Evolutionary conservation across 92 coral and sea anemone species (phyloP).

Genomic region (Heteractis magnifica): DNA sequence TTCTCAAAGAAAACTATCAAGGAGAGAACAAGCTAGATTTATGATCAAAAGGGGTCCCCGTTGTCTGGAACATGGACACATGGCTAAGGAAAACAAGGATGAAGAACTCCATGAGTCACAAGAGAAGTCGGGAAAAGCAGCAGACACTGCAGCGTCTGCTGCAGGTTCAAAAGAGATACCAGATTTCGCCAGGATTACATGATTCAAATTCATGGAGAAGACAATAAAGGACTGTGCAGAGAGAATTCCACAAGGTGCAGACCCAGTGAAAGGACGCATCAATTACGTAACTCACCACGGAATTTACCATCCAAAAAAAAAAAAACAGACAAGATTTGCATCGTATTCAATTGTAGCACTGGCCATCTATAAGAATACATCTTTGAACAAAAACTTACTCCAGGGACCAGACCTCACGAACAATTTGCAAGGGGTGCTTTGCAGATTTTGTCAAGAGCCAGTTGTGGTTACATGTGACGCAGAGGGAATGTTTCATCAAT

Average conservation of each 20-base stretch:
- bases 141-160: background rate
- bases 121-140: background rate
- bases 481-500: background rate
- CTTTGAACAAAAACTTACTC: background rate
- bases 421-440: background rate
- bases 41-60: no score
- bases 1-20: no score
- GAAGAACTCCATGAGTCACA: no score
- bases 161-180: no score
- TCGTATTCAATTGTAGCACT: background rate
- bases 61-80: no score
- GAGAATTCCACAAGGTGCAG: background rate
- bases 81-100: no score
- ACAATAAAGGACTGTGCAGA: background rate
- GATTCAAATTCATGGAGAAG: background rate
- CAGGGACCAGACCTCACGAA: background rate
- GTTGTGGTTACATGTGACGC: background rate
- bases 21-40: no score
- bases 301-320: background rate
- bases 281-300: background rate
- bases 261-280: background rate
- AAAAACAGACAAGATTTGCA: background rate
- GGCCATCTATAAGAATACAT: background rate
- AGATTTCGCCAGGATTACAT: background rate
- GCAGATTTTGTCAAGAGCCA: background rate